These are phyloP conservation scores for Catajapyx aquilonaris DNA, from an alignment of 1,140 invertebrate species.

Conservation along the genomic window DNA sequence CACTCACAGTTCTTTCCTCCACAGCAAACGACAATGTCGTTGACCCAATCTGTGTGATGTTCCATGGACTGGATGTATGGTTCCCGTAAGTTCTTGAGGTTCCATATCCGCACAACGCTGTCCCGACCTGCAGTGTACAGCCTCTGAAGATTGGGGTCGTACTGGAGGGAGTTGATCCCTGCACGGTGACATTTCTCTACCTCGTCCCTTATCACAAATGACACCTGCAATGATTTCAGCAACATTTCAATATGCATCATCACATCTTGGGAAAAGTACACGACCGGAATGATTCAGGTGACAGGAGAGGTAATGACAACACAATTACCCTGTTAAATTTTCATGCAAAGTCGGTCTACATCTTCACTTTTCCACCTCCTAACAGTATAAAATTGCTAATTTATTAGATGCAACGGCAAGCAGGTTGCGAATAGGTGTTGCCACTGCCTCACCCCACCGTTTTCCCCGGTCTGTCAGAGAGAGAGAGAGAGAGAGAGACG, in stretches of 20 bases:
- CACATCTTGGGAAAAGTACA: neutral
- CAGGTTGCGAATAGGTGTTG: neutral
- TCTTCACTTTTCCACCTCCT: neutral
- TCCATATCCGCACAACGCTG: constrained; percentile 95
- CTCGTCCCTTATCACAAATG: constrained; percentile 94
- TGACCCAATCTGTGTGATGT: constrained; percentile 99
- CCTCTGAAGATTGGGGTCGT: constrained; percentile 65
- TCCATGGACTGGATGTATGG: constrained; percentile 87
- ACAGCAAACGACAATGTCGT: constrained; percentile 95
- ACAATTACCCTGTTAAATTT: neutral
- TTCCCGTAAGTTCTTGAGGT: constrained; percentile 41
- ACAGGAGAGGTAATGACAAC: neutral
- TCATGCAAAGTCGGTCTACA: neutral
- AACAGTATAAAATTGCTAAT: neutral
- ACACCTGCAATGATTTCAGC: constrained; percentile 42
- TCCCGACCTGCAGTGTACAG: constrained; percentile 96
- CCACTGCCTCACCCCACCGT: too few species aligned
- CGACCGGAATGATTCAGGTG: neutral
- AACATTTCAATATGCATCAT: neutral
- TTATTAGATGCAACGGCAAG: constrained; percentile 4
- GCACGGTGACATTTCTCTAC: constrained; percentile 83
- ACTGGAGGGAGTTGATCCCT: constrained; percentile 88
- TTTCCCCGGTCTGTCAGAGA: too few species aligned
- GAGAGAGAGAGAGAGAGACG: neutral
- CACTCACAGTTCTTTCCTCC: constrained; percentile 72